Conservation (phyloP, 2,797 vertebrate genomes). For the Aphelocoma californica region DNA sequence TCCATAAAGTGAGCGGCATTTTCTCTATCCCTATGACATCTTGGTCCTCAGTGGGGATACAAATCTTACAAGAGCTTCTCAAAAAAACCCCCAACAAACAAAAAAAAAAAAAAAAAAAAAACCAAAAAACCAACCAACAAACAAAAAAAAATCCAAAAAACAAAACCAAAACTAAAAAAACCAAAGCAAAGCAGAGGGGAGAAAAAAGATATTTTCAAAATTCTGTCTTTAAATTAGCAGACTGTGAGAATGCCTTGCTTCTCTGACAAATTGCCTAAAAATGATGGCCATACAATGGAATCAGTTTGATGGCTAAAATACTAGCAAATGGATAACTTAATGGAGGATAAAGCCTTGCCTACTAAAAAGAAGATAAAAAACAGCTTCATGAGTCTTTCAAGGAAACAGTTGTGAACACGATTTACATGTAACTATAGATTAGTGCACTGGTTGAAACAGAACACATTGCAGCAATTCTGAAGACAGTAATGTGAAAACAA, state of each 20-base stretch:
- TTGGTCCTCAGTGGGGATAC: constrained; percentile 76
- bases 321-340: constrained; percentile 85
- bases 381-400: constrained; percentile 69
- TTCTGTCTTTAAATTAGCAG: constrained; percentile 73
- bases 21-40: constrained; percentile 84
- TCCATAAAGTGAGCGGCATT: constrained; percentile 86
- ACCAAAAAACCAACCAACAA: neutral
- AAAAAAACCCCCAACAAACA: neutral
- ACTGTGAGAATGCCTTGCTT: constrained; percentile 60
- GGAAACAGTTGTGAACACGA: constrained; percentile 38
- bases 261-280: constrained; percentile 82
- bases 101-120: too few species aligned
- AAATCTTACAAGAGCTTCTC: constrained; percentile 68
- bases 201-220: constrained; percentile 64
- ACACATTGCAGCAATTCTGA: neutral
- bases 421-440: constrained; percentile 11
- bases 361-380: constrained; percentile 48
- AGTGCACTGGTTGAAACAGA: constrained; percentile 14
- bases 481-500: constrained; percentile 41
- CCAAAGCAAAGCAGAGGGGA: neutral
- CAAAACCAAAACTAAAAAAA: too few species aligned
- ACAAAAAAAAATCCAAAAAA: neutral
- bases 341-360: constrained; percentile 77
- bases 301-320: constrained; percentile 83
- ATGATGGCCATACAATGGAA: constrained; percentile 71